These are phyloP conservation scores for Xestia c-nigrum DNA, from an alignment of 2,888 invertebrate species.

Conservation along the genomic window DNA sequence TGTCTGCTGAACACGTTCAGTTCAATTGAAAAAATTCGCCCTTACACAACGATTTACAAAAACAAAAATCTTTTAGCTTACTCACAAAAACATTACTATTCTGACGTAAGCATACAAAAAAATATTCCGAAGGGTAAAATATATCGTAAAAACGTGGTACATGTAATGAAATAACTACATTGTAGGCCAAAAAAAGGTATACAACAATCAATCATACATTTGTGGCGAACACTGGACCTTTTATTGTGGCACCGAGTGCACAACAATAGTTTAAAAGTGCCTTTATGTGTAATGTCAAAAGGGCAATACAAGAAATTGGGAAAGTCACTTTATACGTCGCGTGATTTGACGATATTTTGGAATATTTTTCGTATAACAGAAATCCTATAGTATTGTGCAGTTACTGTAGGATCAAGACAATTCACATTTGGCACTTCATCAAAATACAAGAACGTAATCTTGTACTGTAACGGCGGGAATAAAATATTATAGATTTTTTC, in stretches of 20 bases:
- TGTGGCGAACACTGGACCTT: conserved; percentile 49
- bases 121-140: conserved; percentile 32
- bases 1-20: background rate
- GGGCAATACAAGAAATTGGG: conserved; percentile 37
- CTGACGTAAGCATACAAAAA: conserved; percentile 32
- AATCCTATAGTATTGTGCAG: background rate
- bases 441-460: no score
- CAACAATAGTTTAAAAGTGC: conserved; percentile 66
- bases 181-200: conserved; percentile 57
- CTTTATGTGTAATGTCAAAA: conserved; percentile 63
- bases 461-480: no score
- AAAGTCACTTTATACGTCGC: conserved; percentile 45
- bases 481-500: no score
- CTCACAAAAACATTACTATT: conserved; percentile 31
- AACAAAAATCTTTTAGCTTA: conserved; percentile 31
- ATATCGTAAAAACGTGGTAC: conserved; percentile 49
- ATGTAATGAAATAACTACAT: conserved; percentile 56
- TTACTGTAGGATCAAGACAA: no score
- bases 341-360: conserved; percentile 17
- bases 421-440: no score
- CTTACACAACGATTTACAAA: conserved; percentile 19
- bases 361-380: background rate
- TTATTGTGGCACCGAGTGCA: conserved; percentile 59
- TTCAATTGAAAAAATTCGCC: background rate
- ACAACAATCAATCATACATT: conserved; percentile 66